These are phyloP conservation scores for Cricetomys ansorgei DNA, from an alignment of 2,113 vertebrate species.

Conservation along the genomic window DNA sequence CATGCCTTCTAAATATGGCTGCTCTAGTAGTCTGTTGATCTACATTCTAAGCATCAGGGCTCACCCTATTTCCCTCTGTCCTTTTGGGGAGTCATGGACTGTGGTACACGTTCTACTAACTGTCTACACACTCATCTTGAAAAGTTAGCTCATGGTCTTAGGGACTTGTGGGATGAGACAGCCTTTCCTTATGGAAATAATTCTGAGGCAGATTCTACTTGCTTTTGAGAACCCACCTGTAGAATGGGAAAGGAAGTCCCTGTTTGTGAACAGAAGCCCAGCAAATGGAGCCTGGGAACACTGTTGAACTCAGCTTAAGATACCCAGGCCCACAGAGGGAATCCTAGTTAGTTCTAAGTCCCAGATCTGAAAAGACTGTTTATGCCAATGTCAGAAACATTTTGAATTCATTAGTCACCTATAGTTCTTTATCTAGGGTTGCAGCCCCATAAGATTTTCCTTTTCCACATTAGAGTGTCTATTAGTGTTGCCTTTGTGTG, in stretches of 20 bases:
- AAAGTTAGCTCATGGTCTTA: neutral
- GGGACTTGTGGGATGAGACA: neutral
- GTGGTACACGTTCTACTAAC: neutral
- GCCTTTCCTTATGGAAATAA: conserved; percentile 59
- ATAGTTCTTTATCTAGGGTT: neutral
- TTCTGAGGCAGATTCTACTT: conserved; percentile 47
- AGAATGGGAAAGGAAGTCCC: neutral
- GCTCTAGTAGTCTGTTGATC: neutral
- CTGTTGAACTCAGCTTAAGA: neutral
- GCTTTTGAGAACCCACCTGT: neutral
- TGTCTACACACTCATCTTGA: neutral
- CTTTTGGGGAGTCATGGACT: neutral
- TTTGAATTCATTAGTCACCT: too few species aligned
- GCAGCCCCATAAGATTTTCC: too few species aligned
- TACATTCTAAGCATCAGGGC: neutral
- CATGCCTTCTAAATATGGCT: neutral
- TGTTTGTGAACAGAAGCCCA: conserved; percentile 13
- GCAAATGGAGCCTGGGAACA: conserved; percentile 16
- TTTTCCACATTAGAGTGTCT: neutral
- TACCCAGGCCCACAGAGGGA: neutral
- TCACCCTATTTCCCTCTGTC: neutral
- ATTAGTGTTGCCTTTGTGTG: neutral
- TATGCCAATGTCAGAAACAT: neutral
- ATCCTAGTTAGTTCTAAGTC: neutral
- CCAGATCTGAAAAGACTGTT: conserved; percentile 1